Conservation (phyloP, 1,140 invertebrate species). For the Heliconius himera region DNA sequence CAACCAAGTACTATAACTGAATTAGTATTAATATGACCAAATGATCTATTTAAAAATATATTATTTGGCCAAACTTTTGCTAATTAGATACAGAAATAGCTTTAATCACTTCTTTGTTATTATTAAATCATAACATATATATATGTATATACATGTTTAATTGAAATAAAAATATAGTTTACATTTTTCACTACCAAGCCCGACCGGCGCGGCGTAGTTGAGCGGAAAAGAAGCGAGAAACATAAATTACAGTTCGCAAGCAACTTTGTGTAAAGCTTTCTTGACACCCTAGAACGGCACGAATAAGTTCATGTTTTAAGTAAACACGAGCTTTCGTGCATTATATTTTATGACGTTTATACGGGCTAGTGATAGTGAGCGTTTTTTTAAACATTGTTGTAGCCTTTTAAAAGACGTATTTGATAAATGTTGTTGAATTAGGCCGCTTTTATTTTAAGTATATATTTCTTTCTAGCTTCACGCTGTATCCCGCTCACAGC, state of each 20-base stretch:
- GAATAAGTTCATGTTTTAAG: conserved; percentile 9
- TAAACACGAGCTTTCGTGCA: conserved; percentile 2
- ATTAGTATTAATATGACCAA: neutral
- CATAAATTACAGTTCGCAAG: conserved; percentile 3
- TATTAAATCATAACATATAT: too few relatives aligned
- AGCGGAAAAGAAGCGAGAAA: conserved; percentile 6
- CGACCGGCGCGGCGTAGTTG: neutral
- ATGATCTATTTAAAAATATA: neutral
- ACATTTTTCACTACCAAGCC: neutral
- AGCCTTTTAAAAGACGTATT: neutral
- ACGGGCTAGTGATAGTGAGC: neutral
- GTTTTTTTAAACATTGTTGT: neutral
- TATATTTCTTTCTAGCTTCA: neutral
- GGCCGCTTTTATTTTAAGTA: neutral
- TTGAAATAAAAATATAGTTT: neutral
- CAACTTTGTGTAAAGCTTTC: conserved; percentile 1
- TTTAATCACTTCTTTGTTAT: too few relatives aligned
- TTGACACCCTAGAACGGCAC: conserved; percentile 8
- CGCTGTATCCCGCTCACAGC: neutral
- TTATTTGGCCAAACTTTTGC: too few relatives aligned
- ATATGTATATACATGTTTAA: neutral
- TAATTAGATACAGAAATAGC: too few relatives aligned
- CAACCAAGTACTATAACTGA: too few relatives aligned
- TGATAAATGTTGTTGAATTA: neutral
- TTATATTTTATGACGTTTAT: neutral